Evolutionary conservation across 2,888 invertebrate genomes (phyloP), one percentile per base, ranked within the genome.

Genomic region (Epinotia brunnichana): DNA sequence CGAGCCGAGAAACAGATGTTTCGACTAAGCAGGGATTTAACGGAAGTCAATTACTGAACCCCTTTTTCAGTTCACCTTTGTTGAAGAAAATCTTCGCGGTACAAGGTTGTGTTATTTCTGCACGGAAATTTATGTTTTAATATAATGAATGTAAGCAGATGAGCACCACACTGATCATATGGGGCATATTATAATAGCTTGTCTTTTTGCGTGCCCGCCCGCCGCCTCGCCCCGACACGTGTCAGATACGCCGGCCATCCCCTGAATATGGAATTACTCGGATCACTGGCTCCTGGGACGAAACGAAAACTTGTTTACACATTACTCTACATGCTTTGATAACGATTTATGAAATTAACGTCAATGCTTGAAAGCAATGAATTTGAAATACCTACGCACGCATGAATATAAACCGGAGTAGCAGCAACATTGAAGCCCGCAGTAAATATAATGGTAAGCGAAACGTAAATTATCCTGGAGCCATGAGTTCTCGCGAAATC

Each of bases 221-320:
- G n/a, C 72, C 48, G 51, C 54, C 69, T 69, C 44, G 62, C 51
- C 39, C 74, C 74, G 77, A 79, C 77, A 81, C 78, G 77, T 81
- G 82, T 80, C 82, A 79, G 77, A 79, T 80, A 71, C 74, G 71
- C 64, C 77, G 78, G 80, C 69, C 77, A 76, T 67, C 77, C 81
- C 75, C 76, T 80, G 82, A 83, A 84, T 85, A 82, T 79, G 77
- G 80, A 82, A 84, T 84, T 80, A 82, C 79, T 71, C 78, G 79
- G 80, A 79, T 80, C 80, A 76, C 74, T 75, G 75, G 78, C 71
- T 73, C 48, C 41, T 73, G 74, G 76, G 71, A 78, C 76, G 77
- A 77, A 77, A 79, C 76, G 78, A 74, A 72, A 76, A 76, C 76
- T 76, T 81, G 79, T 84, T 83, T 80, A 75, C 76, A 72, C 64